Percentiles rank a stretch among this genome's conserved stretches.
Evolutionary conservation across 92 coral and sea anemone species (phyloP).

Genomic region (Meandrina meandrites): DNA sequence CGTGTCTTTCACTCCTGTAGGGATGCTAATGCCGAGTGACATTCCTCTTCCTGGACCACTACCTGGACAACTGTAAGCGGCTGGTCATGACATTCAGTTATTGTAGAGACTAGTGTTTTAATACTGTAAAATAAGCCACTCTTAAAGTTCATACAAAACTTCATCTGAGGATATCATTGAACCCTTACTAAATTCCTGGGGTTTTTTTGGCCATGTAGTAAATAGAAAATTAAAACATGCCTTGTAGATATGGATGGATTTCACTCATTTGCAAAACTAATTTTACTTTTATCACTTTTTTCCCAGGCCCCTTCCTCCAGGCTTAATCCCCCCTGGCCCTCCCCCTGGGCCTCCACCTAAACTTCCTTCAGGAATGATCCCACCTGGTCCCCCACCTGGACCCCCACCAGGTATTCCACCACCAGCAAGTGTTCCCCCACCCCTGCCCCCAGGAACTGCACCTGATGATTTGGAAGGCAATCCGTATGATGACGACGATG

Average conservation of each 20-base stretch:
- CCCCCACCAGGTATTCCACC: slow-evolving; percentile 68
- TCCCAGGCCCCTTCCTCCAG: slow-evolving; percentile 69
- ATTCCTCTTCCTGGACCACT: slow-evolving; percentile 96
- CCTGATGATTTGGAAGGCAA: slow-evolving; percentile 54
- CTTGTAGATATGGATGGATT: too few species aligned
- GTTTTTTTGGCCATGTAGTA: too few species aligned
- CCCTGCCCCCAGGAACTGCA: slow-evolving; percentile 69
- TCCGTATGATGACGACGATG: slow-evolving; percentile 58
- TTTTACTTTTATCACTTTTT: neutral
- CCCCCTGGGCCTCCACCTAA: slow-evolving; percentile 82
- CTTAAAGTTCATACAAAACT: too few species aligned
- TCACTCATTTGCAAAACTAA: too few species aligned
- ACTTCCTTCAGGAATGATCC: slow-evolving; percentile 65
- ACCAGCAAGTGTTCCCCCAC: slow-evolving; percentile 63
- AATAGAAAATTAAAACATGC: too few species aligned
- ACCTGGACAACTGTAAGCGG: slow-evolving; percentile 83
- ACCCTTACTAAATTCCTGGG: too few species aligned
- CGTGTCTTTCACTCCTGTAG: slow-evolving; percentile 25
- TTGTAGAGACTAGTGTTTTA: neutral
- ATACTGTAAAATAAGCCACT: neutral
- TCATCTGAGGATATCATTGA: too few species aligned
- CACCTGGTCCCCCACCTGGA: slow-evolving; percentile 82
- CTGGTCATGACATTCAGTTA: neutral
- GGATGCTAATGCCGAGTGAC: slow-evolving; percentile 94
- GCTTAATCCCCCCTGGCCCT: slow-evolving; percentile 87